Base-by-base conservation (phyloP, 2,113 vertebrate species). In the Glareola pratincola region DNA sequence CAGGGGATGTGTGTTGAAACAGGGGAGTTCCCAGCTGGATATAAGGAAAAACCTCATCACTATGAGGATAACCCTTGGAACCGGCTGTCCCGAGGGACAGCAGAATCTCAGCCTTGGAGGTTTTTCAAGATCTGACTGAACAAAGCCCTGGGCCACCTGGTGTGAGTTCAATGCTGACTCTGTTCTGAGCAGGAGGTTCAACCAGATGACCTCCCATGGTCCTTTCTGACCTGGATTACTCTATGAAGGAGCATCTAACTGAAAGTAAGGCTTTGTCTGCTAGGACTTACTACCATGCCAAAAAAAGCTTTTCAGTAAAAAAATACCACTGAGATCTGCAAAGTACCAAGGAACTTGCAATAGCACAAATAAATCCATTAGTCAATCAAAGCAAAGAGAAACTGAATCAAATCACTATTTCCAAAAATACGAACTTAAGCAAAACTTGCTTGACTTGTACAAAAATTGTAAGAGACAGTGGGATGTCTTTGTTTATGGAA, bases 1-100 rank as follows among this genome's bases (percentile, higher is more conserved):
- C 53, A 19, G 5, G 2, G n/a, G 37, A 30, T 7, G 0, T 2
- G 7, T 2, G 4, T 2, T 66, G 36, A 74, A 91, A 81, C 8
- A 22, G 18, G 14, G 32, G 29, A 56, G 10, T 15, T 87, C 54
- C 41, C 68, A n/a, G 60, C 4, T 53, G 57, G 39, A 47, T 78
- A 8, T 26, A 43, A 56, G 50, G 41, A 34, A 67, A 80, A 84
- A 21, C 9, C 23, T 64, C 18, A 8, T 36, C 22, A 12, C 37
- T 63, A 17, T 32, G 62, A 95, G 66, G 43, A 62, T 29, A 72
- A 63, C 26, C 37, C 36, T 47, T 60, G 51, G 45, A 66, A 53
- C 13, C 69, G 43, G 43, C 15, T 69, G 48, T 17, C 57, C 72
- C 5, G 4, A 51, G 34, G 78, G 37, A 71, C 36, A 51, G 9